Base-by-base conservation (phyloP, 2,113 vertebrate species). In the Tachycineta bicolor region DNA sequence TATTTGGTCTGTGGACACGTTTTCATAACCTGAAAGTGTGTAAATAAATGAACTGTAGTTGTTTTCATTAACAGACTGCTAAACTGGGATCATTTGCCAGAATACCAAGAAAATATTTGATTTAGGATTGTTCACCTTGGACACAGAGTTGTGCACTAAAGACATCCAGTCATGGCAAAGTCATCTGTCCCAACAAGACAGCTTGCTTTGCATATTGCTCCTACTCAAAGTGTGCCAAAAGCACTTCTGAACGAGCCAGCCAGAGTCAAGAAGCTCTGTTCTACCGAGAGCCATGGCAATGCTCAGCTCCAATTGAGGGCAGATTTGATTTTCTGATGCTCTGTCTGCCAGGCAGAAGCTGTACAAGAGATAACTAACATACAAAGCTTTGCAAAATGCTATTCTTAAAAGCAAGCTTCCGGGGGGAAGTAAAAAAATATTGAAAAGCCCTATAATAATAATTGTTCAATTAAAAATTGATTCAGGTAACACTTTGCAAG, bases 361-460 rank as follows among this genome's bases (percentile, higher is more conserved):
- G 24, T 43, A 31, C 29, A 44, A 31, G 60, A 64, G n/a, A 58
- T 16, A 62, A 49, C 11, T 15, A 53, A 60, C 6, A 63, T 3
- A 14, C 6, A 75, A 70, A 84, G 23, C 17, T 63, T 55, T 75
- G n/a, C 23, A 39, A 82, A 85, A 58, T 25, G 3, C 21, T 73
- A 26, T 77, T 56, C 33, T 64, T 52, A 29, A 65, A 77, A 77
- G 34, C 6, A 89, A 39, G 6, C 3, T 59, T 47, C 14, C 14
- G 33, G 20, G 5, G 2, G 7, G 5, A 37, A 37, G 22, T 13
- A 6, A 25, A 53, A 41, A 43, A 4, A 3, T 7, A 3, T 8
- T 11, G 11, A 12, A 37, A 59, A 10, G 0, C 11, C 12, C 12
- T 8, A 22, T 69, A 90, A 55, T 63, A 70, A 77, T 46, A 19